Evolutionary conservation across 1,140 invertebrate genomes (phyloP).

Genomic region (Drosophila chauvacae): DNA sequence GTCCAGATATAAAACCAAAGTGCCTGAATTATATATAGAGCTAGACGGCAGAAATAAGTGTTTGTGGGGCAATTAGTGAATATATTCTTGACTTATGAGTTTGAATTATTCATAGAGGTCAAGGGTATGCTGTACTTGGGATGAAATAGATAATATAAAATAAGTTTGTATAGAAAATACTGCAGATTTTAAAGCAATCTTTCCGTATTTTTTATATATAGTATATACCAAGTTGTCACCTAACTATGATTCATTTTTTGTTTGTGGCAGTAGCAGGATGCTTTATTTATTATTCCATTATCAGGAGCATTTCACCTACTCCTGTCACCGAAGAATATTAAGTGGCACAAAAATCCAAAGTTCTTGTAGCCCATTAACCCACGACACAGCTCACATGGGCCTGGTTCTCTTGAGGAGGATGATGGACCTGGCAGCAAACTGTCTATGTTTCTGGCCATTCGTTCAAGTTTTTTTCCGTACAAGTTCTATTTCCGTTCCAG

Average conservation of each 20-base stretch:
- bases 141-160: background rate
- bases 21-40: slow-evolving; percentile 6
- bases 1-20: slow-evolving; percentile 9
- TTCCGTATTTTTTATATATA: background rate
- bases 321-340: background rate
- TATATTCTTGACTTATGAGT: background rate
- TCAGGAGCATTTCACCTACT: background rate
- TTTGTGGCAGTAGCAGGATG: background rate
- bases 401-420: background rate
- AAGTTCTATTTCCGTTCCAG: slow-evolving; percentile 75
- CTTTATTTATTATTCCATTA: slow-evolving; percentile 10
- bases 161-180: background rate
- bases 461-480: slow-evolving; percentile 5
- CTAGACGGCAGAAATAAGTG: slow-evolving; percentile 9
- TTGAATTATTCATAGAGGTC: slow-evolving; percentile 3
- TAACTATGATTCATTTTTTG: background rate
- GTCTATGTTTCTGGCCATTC: slow-evolving; percentile 9
- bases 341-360: background rate
- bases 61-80: slow-evolving; percentile 15
- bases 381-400: slow-evolving; percentile 5
- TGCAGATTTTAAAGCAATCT: background rate
- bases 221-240: no score
- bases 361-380: slow-evolving; percentile 54
- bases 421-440: slow-evolving; percentile 4
- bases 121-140: background rate